Conservation (phyloP, 1,140 invertebrate genomes). For the Leptopilina boulardi region DNA sequence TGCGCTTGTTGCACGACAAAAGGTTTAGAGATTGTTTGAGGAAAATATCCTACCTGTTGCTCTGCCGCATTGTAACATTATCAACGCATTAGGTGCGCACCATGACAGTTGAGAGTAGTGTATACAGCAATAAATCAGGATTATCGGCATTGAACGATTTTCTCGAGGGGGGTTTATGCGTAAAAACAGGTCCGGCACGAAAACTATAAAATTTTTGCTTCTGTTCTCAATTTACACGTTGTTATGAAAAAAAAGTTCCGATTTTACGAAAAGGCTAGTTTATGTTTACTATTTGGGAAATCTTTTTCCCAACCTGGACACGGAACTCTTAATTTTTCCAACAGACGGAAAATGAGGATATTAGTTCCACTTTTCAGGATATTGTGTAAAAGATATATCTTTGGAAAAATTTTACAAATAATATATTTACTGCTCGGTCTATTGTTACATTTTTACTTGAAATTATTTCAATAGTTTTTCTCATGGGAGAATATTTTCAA, state of each 20-base stretch:
- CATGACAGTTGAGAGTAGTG: neutral
- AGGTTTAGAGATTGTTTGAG: conserved; percentile 8
- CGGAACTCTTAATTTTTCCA: conserved; percentile 12
- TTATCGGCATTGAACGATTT: conserved; percentile 45
- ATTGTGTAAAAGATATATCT: no score
- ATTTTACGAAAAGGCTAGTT: conserved; percentile 12
- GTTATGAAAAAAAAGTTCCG: conserved; percentile 5
- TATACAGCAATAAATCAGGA: conserved; percentile 59
- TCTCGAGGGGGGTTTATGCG: neutral
- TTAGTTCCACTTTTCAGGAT: no score
- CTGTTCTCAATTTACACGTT: conserved; percentile 7
- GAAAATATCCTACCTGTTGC: conserved; percentile 61
- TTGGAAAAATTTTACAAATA: no score
- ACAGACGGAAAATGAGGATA: neutral
- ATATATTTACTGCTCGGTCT: no score
- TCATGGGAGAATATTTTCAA: no score
- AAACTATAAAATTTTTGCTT: neutral
- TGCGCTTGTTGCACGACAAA: conserved; percentile 43
- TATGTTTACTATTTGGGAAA: no score
- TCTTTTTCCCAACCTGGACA: neutral
- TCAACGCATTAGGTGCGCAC: conserved; percentile 43
- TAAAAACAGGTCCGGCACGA: conserved; percentile 30
- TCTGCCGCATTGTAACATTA: conserved; percentile 52
- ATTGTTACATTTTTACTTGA: no score
- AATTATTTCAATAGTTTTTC: no score